Evolutionary conservation across 2,113 vertebrate species (phyloP).

Genomic region (Atractosteus spatula): DNA sequence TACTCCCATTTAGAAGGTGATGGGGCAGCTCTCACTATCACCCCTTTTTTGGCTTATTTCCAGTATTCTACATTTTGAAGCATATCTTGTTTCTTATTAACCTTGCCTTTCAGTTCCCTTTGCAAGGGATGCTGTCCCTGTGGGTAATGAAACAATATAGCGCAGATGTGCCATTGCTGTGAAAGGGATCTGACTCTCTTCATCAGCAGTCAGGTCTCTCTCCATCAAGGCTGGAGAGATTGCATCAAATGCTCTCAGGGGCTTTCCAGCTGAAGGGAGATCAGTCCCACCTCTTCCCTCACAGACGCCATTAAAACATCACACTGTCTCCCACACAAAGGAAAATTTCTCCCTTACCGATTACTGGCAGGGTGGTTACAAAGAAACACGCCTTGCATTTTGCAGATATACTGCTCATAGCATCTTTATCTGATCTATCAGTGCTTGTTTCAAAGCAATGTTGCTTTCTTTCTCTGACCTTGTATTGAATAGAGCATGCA

Average conservation of each 20-base stretch:
- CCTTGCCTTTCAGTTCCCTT: no score
- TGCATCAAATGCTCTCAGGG: slow-evolving; percentile 10
- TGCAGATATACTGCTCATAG: slow-evolving; percentile 19
- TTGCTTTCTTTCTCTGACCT: no score
- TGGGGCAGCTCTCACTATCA: no score
- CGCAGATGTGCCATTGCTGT: neutral
- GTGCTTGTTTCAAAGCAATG: slow-evolving; percentile 39
- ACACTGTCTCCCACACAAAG: neutral
- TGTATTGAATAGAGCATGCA: no score
- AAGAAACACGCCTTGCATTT: slow-evolving; percentile 25
- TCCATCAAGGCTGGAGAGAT: neutral
- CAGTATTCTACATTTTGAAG: no score
- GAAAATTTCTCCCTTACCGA: neutral
- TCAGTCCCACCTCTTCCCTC: neutral
- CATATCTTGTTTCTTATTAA: no score
- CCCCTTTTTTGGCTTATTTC: no score
- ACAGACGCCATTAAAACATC: neutral
- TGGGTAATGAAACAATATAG: no score
- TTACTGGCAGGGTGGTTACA: slow-evolving; percentile 21
- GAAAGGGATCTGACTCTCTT: neutral
- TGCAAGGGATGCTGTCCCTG: no score
- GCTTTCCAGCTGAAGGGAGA: slow-evolving; percentile 2
- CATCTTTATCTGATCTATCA: slow-evolving; percentile 41
- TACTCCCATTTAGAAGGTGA: no score
- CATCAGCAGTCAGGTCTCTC: neutral